phyloP scores from a whole-genome alignment of 2,888 invertebrate genomes.

The Aquatica leii region DNA sequence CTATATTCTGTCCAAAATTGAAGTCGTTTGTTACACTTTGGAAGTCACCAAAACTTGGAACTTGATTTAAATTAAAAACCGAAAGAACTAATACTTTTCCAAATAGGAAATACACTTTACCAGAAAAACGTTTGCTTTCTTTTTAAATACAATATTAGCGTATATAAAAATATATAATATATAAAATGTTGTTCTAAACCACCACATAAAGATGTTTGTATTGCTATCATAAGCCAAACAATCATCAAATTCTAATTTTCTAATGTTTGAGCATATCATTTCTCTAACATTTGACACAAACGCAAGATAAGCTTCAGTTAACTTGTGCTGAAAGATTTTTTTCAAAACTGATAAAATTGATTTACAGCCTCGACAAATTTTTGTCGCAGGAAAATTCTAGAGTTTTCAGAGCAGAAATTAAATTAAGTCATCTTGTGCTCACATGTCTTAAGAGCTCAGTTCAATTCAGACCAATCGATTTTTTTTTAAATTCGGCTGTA shows the following conservation, averaged over 20 bases:
- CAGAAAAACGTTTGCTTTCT: background rate
- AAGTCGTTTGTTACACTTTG: too few relatives aligned
- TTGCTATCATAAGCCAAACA: conserved; percentile 3
- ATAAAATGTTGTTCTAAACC: conserved; percentile 5
- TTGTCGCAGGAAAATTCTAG: conserved; percentile 1
- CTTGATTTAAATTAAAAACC: background rate
- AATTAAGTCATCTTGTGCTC: background rate
- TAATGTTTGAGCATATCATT: background rate
- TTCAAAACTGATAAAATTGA: background rate
- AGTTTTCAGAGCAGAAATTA: background rate
- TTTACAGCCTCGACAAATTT: background rate
- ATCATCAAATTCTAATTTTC: background rate
- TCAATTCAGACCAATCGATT: background rate
- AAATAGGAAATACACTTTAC: conserved; percentile 3
- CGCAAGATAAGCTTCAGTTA: background rate
- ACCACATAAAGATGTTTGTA: conserved; percentile 2
- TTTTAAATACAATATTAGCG: conserved; percentile 2
- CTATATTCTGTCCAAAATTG: conserved; percentile 1
- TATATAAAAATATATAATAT: too few relatives aligned
- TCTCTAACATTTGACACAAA: background rate
- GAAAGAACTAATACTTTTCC: background rate
- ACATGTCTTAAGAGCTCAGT: background rate
- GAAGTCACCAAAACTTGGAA: conserved; percentile 4
- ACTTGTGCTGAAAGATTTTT: background rate
- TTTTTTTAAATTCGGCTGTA: background rate